Conservation (phyloP, 2,797 vertebrate species). For the Syndactyla subalaris region DNA sequence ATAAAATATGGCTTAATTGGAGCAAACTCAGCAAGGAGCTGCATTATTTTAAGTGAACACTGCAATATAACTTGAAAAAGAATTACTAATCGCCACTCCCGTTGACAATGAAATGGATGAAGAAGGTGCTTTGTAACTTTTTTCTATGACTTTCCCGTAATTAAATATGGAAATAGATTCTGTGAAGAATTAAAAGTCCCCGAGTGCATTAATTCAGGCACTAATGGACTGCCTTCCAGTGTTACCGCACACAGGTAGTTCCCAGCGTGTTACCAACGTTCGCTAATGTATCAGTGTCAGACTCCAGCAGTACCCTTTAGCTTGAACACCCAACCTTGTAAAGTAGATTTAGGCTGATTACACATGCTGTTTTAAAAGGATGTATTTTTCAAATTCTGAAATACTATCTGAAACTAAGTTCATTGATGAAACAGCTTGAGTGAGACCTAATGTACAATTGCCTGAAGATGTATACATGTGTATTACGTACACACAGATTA, state of each 20-base stretch:
- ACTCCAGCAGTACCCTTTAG: slow-evolving; percentile 20
- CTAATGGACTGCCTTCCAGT: slow-evolving; percentile 82
- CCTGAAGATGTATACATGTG: neutral
- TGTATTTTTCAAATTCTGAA: neutral
- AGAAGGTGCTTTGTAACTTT: slow-evolving; percentile 81
- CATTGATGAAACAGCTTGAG: neutral
- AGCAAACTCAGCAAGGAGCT: slow-evolving; percentile 85
- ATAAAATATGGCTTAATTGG: slow-evolving; percentile 92
- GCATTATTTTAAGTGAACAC: slow-evolving; percentile 90
- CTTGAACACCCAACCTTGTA: slow-evolving; percentile 18
- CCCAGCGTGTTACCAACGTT: slow-evolving; percentile 61
- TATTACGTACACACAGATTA: neutral
- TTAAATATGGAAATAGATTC: slow-evolving; percentile 90
- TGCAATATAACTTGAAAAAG: slow-evolving; percentile 88
- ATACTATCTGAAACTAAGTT: neutral
- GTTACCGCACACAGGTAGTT: slow-evolving; percentile 68
- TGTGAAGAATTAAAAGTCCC: slow-evolving; percentile 81
- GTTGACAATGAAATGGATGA: slow-evolving; percentile 90
- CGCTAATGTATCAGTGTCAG: slow-evolving; percentile 66
- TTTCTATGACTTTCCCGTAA: slow-evolving; percentile 82
- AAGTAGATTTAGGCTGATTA: slow-evolving; percentile 47
- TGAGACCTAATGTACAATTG: neutral
- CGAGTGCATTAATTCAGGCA: slow-evolving; percentile 81
- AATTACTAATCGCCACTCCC: slow-evolving; percentile 86
- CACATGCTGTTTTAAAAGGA: neutral